phyloP scores from a whole-genome alignment of 2,797 vertebrate genomes.

The Ceryle rudis region DNA sequence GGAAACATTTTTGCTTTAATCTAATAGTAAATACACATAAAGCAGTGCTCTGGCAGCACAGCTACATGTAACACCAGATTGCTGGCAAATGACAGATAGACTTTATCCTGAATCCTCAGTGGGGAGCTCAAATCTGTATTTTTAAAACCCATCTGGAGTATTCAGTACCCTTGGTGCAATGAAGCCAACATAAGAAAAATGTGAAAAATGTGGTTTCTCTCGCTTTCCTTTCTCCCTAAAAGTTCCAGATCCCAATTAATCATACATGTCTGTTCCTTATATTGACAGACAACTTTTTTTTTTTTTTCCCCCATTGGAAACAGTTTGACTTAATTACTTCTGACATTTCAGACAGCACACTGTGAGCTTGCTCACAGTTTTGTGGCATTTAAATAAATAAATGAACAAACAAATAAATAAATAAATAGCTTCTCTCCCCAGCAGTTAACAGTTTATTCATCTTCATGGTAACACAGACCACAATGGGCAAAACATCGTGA shows the following conservation, averaged over 20 bases:
- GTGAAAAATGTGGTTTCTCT: neutral
- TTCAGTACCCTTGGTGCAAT: conserved; percentile 13
- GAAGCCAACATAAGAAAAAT: conserved; percentile 20
- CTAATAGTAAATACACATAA: conserved; percentile 57
- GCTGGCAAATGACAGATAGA: conserved; percentile 56
- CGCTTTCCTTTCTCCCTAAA: neutral
- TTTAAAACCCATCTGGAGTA: conserved; percentile 45
- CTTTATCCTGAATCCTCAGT: conserved; percentile 52
- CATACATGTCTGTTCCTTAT: conserved; percentile 12
- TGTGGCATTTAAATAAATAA: conserved; percentile 41
- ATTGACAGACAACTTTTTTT: neutral
- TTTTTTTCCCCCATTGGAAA: neutral
- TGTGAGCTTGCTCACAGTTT: conserved; percentile 26
- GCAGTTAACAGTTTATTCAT: neutral
- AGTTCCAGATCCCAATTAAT: conserved; percentile 38
- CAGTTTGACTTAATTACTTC: conserved; percentile 54
- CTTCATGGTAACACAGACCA: neutral
- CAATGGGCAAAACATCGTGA: neutral
- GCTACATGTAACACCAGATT: conserved; percentile 23
- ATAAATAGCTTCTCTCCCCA: neutral
- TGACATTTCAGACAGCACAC: conserved; percentile 47
- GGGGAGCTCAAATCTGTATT: conserved; percentile 29
- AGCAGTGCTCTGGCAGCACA: conserved; percentile 30
- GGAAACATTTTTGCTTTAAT: conserved; percentile 53
- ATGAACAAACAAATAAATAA: conserved; percentile 34